Percentiles rank a stretch among this genome's conserved stretches.
phyloP scores from a whole-genome alignment of 2,888 invertebrate species.

The Linnaemya vulpina region DNA sequence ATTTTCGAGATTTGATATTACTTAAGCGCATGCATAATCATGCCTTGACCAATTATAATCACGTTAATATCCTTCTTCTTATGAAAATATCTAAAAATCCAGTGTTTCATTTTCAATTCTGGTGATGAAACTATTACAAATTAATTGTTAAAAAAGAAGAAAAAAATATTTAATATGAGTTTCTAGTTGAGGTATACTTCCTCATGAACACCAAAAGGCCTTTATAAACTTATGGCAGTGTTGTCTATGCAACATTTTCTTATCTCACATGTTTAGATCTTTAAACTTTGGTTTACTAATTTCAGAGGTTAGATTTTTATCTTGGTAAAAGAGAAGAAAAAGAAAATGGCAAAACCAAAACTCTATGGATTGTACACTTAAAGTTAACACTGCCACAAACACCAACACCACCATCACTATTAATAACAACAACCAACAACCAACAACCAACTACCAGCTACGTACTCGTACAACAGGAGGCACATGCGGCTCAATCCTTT shows the following conservation, averaged over 20 bases:
- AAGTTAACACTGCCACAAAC: conserved; percentile 53
- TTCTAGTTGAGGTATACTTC: conserved; percentile 13
- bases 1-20: too few relatives aligned
- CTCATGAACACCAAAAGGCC: neutral
- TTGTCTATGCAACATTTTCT: conserved; percentile 32
- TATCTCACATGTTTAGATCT: conserved; percentile 63
- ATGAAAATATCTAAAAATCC: too few relatives aligned
- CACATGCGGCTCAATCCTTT: conserved; percentile 45
- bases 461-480: conserved; percentile 11
- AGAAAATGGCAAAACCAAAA: conserved; percentile 31
- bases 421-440: neutral
- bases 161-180: too few relatives aligned
- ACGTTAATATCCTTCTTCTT: too few relatives aligned
- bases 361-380: conserved; percentile 63
- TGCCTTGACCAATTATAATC: too few relatives aligned
- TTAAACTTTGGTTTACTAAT: conserved; percentile 63
- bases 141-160: too few relatives aligned
- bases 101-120: too few relatives aligned
- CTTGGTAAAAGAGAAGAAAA: neutral
- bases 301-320: conserved; percentile 68
- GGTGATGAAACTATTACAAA: too few relatives aligned
- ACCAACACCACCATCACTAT: neutral
- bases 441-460: too few relatives aligned
- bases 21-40: too few relatives aligned
- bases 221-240: neutral